Evolutionary conservation across 2,113 vertebrate genomes (phyloP).

Genomic region (Python bivittatus): DNA sequence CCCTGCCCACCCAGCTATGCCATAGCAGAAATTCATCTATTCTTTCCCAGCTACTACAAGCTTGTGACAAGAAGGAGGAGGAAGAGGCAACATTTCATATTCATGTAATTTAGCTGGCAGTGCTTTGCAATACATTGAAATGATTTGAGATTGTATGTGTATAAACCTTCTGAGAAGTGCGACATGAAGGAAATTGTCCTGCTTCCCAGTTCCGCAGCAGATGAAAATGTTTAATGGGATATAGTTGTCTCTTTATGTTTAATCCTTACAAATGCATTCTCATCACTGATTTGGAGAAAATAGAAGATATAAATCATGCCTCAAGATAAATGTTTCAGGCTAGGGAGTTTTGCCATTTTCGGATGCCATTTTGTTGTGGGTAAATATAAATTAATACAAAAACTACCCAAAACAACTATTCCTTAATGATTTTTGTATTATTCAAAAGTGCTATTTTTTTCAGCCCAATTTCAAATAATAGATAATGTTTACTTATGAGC

Average conservation of each 20-base stretch:
- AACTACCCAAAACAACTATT: not conserved
- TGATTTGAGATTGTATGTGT: conserved; percentile 9
- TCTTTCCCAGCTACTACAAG: conserved; percentile 3
- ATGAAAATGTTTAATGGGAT: conserved; percentile 39
- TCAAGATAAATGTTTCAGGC: conserved; percentile 47
- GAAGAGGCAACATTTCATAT: conserved; percentile 17
- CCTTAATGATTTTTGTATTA: not conserved
- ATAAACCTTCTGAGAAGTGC: conserved; percentile 12
- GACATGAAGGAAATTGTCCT: conserved; percentile 8
- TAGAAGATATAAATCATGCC: conserved; percentile 56
- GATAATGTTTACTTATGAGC: not conserved
- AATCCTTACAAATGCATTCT: conserved; percentile 27
- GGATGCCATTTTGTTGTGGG: conserved; percentile 32
- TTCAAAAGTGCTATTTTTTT: not conserved
- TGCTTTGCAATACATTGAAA: conserved; percentile 29
- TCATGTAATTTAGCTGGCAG: conserved; percentile 30
- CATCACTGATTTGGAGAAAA: conserved; percentile 62
- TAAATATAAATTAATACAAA: conserved; percentile 44
- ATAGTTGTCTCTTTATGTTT: conserved; percentile 35
- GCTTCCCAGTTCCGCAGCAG: conserved; percentile 21
- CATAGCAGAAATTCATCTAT: not conserved
- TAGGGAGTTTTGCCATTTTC: conserved; percentile 34
- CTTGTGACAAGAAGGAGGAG: conserved; percentile 1
- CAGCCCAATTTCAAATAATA: not conserved
- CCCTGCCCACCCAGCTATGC: not conserved